These are phyloP conservation scores for Leptinotarsa haldemani DNA, from an alignment of 2,888 invertebrate species.

Conservation along the genomic window DNA sequence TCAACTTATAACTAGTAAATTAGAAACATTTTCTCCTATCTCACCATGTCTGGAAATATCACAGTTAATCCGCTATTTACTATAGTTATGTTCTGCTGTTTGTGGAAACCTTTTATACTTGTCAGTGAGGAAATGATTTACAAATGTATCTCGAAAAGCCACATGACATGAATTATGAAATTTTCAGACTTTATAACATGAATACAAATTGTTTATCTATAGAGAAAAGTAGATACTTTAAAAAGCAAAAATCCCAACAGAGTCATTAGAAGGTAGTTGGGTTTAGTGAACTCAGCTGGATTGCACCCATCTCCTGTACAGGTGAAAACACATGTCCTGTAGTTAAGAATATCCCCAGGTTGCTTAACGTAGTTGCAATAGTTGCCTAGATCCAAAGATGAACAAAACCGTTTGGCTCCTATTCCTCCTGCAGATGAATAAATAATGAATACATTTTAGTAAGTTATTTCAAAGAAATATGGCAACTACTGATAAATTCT, in stretches of 20 bases:
- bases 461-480: neutral
- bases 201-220: no score
- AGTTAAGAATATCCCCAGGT: slow-evolving; percentile 82
- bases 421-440: slow-evolving; percentile 78
- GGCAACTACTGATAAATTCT: neutral
- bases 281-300: slow-evolving; percentile 55
- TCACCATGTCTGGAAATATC: no score
- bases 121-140: no score
- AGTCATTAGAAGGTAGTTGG: slow-evolving; percentile 28
- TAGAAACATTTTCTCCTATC: no score
- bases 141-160: no score
- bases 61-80: no score
- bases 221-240: neutral
- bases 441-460: neutral
- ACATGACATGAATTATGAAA: no score
- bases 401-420: slow-evolving; percentile 89
- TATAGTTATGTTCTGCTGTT: no score
- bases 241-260: neutral
- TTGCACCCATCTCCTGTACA: slow-evolving; percentile 89
- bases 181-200: no score
- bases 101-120: no score
- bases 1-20: no score
- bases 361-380: slow-evolving; percentile 90
- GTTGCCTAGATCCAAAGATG: slow-evolving; percentile 86
- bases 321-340: slow-evolving; percentile 89